Evolutionary conservation across 2,888 invertebrate genomes (phyloP).

Genomic region (Temnothorax ravouxi): DNA sequence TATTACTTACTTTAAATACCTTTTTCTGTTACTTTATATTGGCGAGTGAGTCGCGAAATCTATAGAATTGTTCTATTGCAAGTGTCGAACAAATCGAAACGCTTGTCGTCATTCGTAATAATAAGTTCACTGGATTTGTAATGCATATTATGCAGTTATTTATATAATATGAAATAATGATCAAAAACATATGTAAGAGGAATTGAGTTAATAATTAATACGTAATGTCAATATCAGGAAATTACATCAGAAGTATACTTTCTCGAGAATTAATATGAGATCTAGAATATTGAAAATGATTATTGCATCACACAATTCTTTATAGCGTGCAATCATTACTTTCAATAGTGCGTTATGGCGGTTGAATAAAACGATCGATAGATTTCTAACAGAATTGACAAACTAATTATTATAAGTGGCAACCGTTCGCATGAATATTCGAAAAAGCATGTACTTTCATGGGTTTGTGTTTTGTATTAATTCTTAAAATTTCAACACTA

Average conservation of each 20-base stretch:
- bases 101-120: conserved; percentile 51
- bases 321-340: conserved; percentile 18
- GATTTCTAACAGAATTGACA: conserved; percentile 60
- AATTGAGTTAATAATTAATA: neutral
- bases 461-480: conserved; percentile 85
- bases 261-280: neutral
- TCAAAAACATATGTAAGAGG: neutral
- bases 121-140: conserved; percentile 23
- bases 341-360: conserved; percentile 1
- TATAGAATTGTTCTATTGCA: conserved; percentile 68
- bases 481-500: conserved; percentile 82
- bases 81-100: conserved; percentile 69
- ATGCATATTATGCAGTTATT: conserved; percentile 6
- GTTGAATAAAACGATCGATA: conserved; percentile 9
- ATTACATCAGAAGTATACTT: neutral
- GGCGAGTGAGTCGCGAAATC: conserved; percentile 77
- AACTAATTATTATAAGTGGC: conserved; percentile 61
- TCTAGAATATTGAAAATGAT: conserved; percentile 19
- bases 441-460: conserved; percentile 86
- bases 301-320: neutral
- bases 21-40: conserved; percentile 70
- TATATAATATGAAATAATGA: neutral
- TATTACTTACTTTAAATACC: conserved; percentile 69
- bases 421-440: conserved; percentile 75
- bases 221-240: neutral